A percentile compares a stretch with the other conserved stretches of the same genome.
Conservation (phyloP, 2,113 vertebrate species). For the Equus quagga region DNA sequence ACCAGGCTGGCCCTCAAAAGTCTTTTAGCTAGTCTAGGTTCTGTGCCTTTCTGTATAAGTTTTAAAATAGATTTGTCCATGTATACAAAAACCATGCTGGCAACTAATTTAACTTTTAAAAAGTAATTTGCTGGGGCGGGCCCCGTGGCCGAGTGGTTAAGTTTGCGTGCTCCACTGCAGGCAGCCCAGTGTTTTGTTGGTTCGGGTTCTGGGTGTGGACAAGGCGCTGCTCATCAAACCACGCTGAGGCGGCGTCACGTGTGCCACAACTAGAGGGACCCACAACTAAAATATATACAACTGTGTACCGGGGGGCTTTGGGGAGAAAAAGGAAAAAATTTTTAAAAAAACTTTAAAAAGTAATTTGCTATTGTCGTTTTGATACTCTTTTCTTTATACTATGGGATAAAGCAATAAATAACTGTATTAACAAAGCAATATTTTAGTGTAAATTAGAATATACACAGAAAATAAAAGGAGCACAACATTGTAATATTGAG, state of each 20-base stretch:
- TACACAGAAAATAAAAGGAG: not conserved
- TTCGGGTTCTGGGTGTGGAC: too few relatives aligned
- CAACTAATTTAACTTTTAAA: not conserved
- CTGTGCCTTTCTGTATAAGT: not conserved
- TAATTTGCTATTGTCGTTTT: not conserved
- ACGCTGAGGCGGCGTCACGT: too few relatives aligned
- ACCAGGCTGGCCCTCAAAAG: not conserved
- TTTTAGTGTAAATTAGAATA: not conserved
- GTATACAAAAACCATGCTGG: not conserved
- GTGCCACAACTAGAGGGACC: too few relatives aligned
- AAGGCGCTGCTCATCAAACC: too few relatives aligned
- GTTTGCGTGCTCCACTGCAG: too few relatives aligned
- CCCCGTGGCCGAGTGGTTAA: too few relatives aligned
- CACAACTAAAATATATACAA: too few relatives aligned
- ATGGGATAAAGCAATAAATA: not conserved
- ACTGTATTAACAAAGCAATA: not conserved
- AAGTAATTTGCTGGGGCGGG: not conserved
- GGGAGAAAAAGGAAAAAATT: too few relatives aligned
- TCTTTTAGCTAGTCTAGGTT: not conserved
- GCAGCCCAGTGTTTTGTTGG: too few relatives aligned
- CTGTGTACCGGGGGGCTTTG: too few relatives aligned
- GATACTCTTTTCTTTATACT: not conserved
- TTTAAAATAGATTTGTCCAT: conserved; percentile 25
- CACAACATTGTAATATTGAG: not conserved
- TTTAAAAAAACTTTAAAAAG: not conserved